A percentile compares a stretch with the other conserved stretches of the same genome.
phyloP scores from a whole-genome alignment of 2,888 invertebrate species.

The Noctua janthina region DNA sequence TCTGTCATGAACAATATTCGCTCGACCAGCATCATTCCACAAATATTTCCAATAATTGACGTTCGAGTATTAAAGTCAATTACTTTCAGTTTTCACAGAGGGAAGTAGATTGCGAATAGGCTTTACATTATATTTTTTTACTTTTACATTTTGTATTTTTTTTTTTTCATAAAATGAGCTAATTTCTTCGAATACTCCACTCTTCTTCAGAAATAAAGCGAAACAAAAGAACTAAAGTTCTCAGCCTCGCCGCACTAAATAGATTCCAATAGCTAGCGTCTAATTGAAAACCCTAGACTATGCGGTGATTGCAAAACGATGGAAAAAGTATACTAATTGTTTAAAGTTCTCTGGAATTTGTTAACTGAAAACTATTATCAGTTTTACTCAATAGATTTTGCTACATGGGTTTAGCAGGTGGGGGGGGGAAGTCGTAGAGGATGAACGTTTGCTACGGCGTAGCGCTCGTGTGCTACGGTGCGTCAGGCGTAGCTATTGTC shows the following conservation, averaged over 20 bases:
- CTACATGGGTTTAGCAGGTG: conserved; percentile 17
- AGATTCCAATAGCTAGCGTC: conserved; percentile 49
- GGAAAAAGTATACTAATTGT: conserved; percentile 55
- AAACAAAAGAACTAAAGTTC: conserved; percentile 24
- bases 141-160: neutral
- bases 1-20: conserved; percentile 3
- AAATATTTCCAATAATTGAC: conserved; percentile 21
- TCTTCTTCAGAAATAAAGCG: conserved; percentile 15
- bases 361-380: conserved; percentile 34
- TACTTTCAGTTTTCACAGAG: neutral
- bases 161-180: conserved; percentile 1
- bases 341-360: conserved; percentile 52
- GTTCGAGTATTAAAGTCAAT: conserved; percentile 1
- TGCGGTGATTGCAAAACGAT: conserved; percentile 58
- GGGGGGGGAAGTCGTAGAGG: neutral
- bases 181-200: neutral
- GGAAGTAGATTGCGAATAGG: neutral
- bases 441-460: conserved; percentile 37
- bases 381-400: conserved; percentile 31
- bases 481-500: conserved; percentile 12
- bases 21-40: neutral
- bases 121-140: neutral
- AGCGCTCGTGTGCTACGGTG: conserved; percentile 35
- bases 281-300: conserved; percentile 56
- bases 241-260: conserved; percentile 38